Conservation (phyloP, 37 sponge, comb jelly and placozoan species). For the Tethya wilhelma region DNA sequence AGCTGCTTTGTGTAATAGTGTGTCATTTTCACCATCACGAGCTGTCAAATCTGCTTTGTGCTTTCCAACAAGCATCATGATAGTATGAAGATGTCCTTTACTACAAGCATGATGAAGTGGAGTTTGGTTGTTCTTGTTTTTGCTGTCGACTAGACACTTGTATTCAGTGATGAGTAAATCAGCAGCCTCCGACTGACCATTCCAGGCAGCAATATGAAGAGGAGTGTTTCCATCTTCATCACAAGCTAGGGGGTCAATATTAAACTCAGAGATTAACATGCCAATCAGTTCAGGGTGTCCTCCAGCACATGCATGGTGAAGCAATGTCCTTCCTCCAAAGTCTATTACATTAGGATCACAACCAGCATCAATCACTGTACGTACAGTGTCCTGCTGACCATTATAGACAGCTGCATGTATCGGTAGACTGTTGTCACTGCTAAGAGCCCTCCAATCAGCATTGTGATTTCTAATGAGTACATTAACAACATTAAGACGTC, state of each 20-base stretch:
- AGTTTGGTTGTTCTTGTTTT: no score
- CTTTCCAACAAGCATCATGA: neutral
- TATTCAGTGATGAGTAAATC: no score
- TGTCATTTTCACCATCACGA: constrained; percentile 4
- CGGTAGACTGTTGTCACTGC: neutral
- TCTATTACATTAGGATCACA: constrained; percentile 3
- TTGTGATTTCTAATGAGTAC: neutral
- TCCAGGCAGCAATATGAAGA: no score
- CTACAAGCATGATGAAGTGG: neutral
- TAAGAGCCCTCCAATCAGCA: neutral
- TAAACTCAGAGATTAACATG: neutral
- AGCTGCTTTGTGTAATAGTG: neutral
- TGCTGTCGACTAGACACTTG: no score
- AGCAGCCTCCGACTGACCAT: no score
- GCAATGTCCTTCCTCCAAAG: neutral
- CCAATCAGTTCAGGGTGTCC: neutral
- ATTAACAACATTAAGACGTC: neutral
- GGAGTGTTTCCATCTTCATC: no score
- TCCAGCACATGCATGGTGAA: no score
- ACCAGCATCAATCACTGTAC: neutral
- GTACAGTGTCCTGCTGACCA: neutral
- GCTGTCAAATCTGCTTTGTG: no score
- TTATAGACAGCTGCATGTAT: neutral
- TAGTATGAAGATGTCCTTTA: neutral
- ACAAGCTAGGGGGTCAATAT: no score